phyloP scores from a whole-genome alignment of 1,140 invertebrate species.

The Brachionus manjavacas region DNA sequence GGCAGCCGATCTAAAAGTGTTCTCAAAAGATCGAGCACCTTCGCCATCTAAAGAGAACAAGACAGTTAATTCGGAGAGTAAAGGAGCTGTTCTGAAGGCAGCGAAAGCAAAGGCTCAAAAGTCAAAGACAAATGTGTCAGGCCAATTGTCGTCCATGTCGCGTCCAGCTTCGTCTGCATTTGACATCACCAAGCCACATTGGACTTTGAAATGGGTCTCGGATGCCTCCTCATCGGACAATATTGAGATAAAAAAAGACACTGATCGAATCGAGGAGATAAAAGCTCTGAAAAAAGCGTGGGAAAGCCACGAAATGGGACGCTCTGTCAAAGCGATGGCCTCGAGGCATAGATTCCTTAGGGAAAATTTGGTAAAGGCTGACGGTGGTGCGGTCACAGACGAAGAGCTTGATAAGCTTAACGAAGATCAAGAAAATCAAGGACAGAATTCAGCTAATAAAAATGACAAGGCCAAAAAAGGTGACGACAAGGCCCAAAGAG shows the following conservation, averaged over 20 bases:
- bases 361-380: constrained; percentile 50
- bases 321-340: constrained; percentile 55
- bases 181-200: constrained; percentile 54
- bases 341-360: constrained; percentile 53
- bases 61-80: neutral
- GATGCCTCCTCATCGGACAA: constrained; percentile 51
- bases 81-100: constrained; percentile 46
- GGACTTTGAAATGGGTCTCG: constrained; percentile 52
- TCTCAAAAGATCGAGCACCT: neutral
- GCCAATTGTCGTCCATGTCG: neutral
- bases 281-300: constrained; percentile 56
- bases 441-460: constrained; percentile 45
- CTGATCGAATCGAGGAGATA: constrained; percentile 55
- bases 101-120: constrained; percentile 46
- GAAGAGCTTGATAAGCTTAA: constrained; percentile 45
- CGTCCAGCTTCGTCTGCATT: constrained; percentile 45
- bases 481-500: neutral
- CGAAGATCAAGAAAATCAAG: constrained; percentile 45
- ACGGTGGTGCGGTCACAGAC: constrained; percentile 11
- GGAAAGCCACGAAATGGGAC: constrained; percentile 55
- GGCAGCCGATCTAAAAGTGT: constrained; percentile 53
- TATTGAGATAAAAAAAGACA: constrained; percentile 56
- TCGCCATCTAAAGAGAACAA: constrained; percentile 10
- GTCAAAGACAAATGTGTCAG: constrained; percentile 45
- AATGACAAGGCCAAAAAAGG: neutral